A percentile compares a stretch with the other conserved stretches of the same genome.
Evolutionary conservation across 2,113 vertebrate genomes (phyloP).

Genomic region (Numenius arquata): DNA sequence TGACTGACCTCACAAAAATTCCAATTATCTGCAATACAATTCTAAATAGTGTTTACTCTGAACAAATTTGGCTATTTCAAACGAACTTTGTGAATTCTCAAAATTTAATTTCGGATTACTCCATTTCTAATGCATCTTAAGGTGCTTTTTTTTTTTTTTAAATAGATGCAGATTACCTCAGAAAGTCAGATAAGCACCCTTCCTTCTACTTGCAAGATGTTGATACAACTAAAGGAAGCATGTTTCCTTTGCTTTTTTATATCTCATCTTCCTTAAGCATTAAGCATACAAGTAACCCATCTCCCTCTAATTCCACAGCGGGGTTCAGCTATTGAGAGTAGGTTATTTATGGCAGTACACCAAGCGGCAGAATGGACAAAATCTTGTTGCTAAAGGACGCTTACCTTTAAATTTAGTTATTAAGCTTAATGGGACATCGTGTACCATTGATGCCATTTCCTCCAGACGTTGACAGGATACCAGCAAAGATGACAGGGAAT

Average conservation of each 20-base stretch:
- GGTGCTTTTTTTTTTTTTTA: background rate
- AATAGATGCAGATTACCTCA: background rate
- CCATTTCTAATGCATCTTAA: background rate
- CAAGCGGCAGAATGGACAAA: background rate
- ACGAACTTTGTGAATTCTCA: background rate
- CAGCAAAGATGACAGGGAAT: conserved; percentile 35
- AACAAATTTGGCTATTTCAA: background rate
- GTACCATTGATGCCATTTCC: background rate
- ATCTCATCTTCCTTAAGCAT: background rate
- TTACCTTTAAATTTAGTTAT: conserved; percentile 43
- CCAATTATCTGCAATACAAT: background rate
- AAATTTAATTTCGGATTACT: background rate
- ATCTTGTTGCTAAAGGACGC: background rate
- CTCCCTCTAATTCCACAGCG: background rate
- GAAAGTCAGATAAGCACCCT: background rate
- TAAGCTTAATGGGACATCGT: background rate
- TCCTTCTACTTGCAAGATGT: background rate
- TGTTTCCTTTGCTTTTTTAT: background rate
- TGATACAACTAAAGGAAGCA: background rate
- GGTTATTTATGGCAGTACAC: background rate
- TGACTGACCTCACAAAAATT: background rate
- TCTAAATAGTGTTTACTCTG: background rate
- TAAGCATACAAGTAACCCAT: background rate
- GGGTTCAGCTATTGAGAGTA: background rate
- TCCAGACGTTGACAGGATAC: conserved; percentile 31